Conservation (phyloP, 92 coral and sea anemone genomes). For the Epizoanthus scotinus region DNA sequence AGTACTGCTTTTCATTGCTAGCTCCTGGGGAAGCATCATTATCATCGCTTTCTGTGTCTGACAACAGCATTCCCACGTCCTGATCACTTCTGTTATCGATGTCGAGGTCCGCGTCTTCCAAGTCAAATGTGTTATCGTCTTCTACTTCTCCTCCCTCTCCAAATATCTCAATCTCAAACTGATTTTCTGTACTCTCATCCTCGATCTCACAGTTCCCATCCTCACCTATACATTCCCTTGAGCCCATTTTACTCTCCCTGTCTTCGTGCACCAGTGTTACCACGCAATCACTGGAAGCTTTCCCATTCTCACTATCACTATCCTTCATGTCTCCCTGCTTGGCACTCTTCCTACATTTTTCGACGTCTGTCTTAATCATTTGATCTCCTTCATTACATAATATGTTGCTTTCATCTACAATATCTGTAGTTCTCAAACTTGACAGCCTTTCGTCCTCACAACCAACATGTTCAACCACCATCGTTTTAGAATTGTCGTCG, state of each 20-base stretch:
- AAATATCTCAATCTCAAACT: neutral
- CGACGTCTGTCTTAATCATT: neutral
- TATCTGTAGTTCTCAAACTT: neutral
- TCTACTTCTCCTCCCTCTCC: slow-evolving; percentile 13
- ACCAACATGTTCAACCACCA: neutral
- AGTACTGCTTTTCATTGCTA: neutral
- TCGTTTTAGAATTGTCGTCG: neutral
- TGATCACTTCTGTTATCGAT: neutral
- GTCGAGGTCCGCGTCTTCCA: slow-evolving; percentile 11
- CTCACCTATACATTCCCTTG: neutral
- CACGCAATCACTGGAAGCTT: neutral
- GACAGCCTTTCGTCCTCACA: neutral
- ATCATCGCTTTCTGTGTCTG: slow-evolving; percentile 20
- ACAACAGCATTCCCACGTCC: slow-evolving; percentile 18
- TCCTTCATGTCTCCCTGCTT: neutral
- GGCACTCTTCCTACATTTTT: neutral
- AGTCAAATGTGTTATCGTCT: slow-evolving; percentile 4
- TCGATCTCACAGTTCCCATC: neutral
- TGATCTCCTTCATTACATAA: neutral
- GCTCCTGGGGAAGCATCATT: neutral
- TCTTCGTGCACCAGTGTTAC: neutral
- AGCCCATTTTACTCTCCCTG: neutral
- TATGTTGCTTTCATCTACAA: neutral
- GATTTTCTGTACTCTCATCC: neutral
- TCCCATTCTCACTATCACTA: neutral